phyloP scores from a whole-genome alignment of 1,140 invertebrate species.

The Brachionus manjavacas region DNA sequence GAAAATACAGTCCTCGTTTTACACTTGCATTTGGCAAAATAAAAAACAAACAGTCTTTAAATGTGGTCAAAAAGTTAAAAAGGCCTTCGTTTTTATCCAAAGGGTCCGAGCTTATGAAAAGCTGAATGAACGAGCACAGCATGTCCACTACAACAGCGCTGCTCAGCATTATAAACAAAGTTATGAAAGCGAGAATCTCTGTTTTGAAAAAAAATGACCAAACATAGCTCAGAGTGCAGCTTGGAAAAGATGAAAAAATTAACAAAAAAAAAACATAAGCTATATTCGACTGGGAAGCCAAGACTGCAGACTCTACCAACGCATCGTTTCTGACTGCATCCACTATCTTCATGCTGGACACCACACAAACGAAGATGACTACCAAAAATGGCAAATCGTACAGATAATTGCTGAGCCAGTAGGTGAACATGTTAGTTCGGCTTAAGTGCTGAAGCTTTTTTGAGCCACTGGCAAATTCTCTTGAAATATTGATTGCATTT shows the following conservation, averaged over 20 bases:
- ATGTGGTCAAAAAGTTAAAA: not conserved
- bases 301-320: not conserved
- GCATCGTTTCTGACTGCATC: constrained; percentile 9
- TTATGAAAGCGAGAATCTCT: constrained; percentile 22
- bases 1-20: constrained; percentile 4
- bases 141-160: not conserved
- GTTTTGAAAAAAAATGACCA: constrained; percentile 34
- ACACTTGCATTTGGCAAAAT: constrained; percentile 12
- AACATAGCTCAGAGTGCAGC: constrained; percentile 6
- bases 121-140: not conserved
- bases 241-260: not conserved
- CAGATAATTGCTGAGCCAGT: constrained; percentile 35
- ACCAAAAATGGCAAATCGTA: not conserved
- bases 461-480: constrained; percentile 7
- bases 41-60: not conserved
- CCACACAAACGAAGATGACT: not conserved
- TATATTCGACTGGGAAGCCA: not conserved
- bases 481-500: not conserved
- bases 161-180: not conserved
- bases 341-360: not conserved
- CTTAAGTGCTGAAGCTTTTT: constrained; percentile 9
- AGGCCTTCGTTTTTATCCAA: not conserved
- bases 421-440: not conserved
- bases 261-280: not conserved
- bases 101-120: not conserved